Base-by-base conservation (phyloP, 2,113 vertebrate genomes). In the Tyrannus savana region DNA sequence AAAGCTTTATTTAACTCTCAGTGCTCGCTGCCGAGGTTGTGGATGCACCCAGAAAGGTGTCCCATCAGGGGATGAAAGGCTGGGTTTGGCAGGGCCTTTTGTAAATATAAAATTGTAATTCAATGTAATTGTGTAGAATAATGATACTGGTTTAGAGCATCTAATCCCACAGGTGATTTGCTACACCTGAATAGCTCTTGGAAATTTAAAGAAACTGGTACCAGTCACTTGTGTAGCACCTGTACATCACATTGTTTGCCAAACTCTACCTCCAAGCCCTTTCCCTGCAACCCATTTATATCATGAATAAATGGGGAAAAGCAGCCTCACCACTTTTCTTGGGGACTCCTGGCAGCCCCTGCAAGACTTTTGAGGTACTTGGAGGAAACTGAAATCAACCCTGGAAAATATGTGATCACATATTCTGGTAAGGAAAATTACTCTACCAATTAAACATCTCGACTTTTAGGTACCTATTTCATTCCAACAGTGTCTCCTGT, bases 1-100 rank as follows among this genome's bases (percentile, higher is more conserved):
- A 94, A 97, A 98, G 91, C 97, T 96, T 97, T 98, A 97, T 97
- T 98, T 98, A 98, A 98, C 94, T 97, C 97, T 89, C 97, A 97
- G 87, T 55, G 35, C 95, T 85, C 92, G 76, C 50, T 71, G 39
- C 44, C 35, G 72, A 94, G 87, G 60, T 64, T 71, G 49, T 47
- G 69, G 85, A 62, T 63, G 73, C 37, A 55, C 77, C 56, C 79
- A 68, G 83, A 66, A 87, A 81, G 55, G 35, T 22, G n/a, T 64
- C 81, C 81, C 12, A 8, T 86, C 74, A 96, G 69, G 50, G 8
- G 52, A 44, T 15, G 22, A 9, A 64, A 41, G 14, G 12, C 24
- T 73, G 69, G 28, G 7, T 33, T 80, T 81, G 31, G 33, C 13
- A 19, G 4, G 44, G 63, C 9, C 24, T 62, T 77, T 87, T 27